Conservation (phyloP, 2,113 vertebrate genomes). For the Mobula hypostoma region DNA sequence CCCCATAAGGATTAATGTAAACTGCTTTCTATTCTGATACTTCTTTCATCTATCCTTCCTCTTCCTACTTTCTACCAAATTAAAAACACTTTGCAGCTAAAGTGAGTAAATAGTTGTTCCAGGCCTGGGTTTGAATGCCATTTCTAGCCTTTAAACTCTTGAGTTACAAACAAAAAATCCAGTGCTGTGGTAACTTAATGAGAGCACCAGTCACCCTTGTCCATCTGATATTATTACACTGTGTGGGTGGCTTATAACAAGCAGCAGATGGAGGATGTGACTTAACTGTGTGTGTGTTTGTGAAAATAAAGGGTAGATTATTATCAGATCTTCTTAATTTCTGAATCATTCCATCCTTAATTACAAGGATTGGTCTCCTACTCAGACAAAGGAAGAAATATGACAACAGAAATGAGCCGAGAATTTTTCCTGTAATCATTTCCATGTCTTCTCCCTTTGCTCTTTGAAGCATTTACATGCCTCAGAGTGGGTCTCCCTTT, state of each 20-base stretch:
- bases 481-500: background rate
- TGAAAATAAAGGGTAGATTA: background rate
- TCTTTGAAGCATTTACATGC: background rate
- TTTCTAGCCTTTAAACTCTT: background rate
- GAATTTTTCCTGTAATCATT: background rate
- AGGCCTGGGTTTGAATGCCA: background rate
- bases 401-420: background rate
- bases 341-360: conserved; percentile 8
- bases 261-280: conserved; percentile 16
- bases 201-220: conserved; percentile 12
- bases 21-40: background rate
- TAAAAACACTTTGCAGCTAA: background rate
- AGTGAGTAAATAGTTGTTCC: background rate
- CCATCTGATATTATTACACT: conserved; percentile 19
- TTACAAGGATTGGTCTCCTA: conserved; percentile 7
- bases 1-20: too few relatives aligned
- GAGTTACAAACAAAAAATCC: background rate
- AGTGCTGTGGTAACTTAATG: background rate
- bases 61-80: background rate
- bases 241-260: conserved; percentile 18
- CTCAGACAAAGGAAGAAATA: background rate
- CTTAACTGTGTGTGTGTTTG: conserved; percentile 14
- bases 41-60: background rate
- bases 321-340: conserved; percentile 11
- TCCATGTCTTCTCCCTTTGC: background rate